These are phyloP conservation scores for Suricata suricatta DNA, from an alignment of 2,113 vertebrate species.

Conservation along the genomic window DNA sequence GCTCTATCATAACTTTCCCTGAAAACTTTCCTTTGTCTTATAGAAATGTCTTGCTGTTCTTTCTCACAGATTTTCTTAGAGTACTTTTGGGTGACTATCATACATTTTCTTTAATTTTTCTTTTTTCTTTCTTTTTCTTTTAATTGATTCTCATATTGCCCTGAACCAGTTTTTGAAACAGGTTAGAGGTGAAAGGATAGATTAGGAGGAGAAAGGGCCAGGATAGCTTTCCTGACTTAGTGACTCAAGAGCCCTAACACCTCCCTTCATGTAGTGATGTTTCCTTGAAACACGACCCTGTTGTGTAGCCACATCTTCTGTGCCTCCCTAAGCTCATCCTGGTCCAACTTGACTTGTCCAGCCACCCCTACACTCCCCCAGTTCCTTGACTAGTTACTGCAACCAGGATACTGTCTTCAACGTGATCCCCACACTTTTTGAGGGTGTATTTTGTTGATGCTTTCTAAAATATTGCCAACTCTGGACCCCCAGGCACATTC, in stretches of 20 bases:
- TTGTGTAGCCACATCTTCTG: not conserved
- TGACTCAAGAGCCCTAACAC: not conserved
- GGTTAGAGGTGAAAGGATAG: not conserved
- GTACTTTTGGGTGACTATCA: not conserved
- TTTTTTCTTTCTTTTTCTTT: not conserved
- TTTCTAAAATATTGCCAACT: not conserved
- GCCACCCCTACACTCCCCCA: too few relatives aligned
- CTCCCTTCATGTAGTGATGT: fast-evolving
- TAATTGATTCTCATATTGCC: not conserved
- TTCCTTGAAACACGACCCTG: not conserved
- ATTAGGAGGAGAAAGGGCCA: not conserved
- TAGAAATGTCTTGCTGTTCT: not conserved
- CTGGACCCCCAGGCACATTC: too few relatives aligned
- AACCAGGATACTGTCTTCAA: not conserved
- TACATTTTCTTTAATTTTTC: not conserved
- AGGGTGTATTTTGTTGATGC: not conserved
- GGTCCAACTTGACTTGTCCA: not conserved
- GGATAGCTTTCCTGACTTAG: not conserved
- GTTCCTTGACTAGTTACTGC: not conserved
- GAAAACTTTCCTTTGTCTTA: not conserved
- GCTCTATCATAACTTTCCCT: not conserved
- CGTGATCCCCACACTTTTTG: fast-evolving
- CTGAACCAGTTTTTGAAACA: not conserved
- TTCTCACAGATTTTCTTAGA: not conserved
- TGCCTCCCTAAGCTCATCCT: not conserved